A percentile compares a stretch with the other conserved stretches of the same genome.
Conservation (phyloP, 2,113 vertebrate genomes). For the Mesembrinibis cayennensis region DNA sequence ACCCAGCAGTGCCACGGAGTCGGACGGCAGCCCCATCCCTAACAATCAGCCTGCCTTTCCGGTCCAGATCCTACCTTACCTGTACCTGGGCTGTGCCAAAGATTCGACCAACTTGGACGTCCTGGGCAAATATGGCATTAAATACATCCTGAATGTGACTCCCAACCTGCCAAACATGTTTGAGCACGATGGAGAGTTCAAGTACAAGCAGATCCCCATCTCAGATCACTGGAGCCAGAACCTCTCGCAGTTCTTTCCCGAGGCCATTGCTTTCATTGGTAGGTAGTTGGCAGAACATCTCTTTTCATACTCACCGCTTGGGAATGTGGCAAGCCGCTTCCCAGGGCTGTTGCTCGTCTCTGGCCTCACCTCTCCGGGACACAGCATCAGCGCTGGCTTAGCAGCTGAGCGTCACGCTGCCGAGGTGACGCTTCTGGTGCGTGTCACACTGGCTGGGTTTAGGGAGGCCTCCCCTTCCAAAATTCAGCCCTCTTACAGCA, state of each 20-base stretch:
- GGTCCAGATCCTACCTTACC: conserved; percentile 96
- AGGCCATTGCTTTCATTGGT: conserved; percentile 99
- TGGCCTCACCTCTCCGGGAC: not conserved
- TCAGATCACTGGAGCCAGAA: conserved; percentile 99
- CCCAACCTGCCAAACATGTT: conserved; percentile 99
- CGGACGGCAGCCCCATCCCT: conserved; percentile 91
- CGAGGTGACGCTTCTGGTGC: not conserved
- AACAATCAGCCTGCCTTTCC: conserved; percentile 96
- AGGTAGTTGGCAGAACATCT: conserved; percentile 69
- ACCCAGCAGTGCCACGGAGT: conserved; percentile 95
- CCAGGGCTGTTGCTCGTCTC: not conserved
- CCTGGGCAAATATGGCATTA: conserved; percentile 96
- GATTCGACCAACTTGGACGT: conserved; percentile 96
- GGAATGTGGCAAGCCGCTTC: conserved; percentile 36
- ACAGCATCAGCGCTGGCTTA: not conserved
- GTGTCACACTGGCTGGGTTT: not conserved
- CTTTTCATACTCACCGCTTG: not conserved
- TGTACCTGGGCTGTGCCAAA: conserved; percentile 98
- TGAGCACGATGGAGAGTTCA: conserved; percentile 94
- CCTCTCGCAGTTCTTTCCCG: conserved; percentile 98
- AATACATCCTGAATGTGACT: conserved; percentile 98
- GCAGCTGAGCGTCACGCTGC: not conserved
- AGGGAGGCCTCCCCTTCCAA: not conserved
- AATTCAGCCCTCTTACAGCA: not conserved
- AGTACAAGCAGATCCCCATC: conserved; percentile 99